Evolutionary conservation across 2,888 invertebrate genomes (phyloP), one percentile per base, ranked within the genome.

Genomic region (Pycnomerus fuliginosus): DNA sequence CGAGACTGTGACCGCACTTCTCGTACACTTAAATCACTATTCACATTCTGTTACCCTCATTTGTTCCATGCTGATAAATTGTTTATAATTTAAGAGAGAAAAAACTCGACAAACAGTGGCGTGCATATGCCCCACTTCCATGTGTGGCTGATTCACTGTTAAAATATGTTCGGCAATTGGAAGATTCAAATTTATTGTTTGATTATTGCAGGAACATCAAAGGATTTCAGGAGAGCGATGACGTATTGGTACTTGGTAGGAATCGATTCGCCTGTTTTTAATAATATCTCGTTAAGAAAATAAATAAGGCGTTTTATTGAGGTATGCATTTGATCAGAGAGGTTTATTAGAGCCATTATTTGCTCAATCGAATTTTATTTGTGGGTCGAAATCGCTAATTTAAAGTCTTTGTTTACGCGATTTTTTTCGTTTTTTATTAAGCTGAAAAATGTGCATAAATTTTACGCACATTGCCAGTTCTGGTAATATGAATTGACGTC

Each of bases 301-400:
- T 34, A 41, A 41, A 41, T 31, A 8, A 4, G 13, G 16, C 10
- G 33, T 41, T 41, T 41, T 41, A 41, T 41, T 41, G 10, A 33
- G 17, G 25, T 13, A 12, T 8, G 20, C 41, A 41, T 33, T 41
- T 41, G 34, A 33, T 41, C 41, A 41, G 12, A n/a, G n/a, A 28
- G 41, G 34, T 41, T 41, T 41, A 41, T 41, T 41, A 41, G 34
- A 27, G 28, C 27, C 31, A 40, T 40, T 40, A 27, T 40, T 40
- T 40, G 31, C 31, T 31, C 40, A 32, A 39, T 39, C 24, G 17
- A 4, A 17, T 12, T 32, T 39, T 25, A 39, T 39, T 39, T 39
- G 39, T 32, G 39, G n/a, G n/a, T n/a, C n/a, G n/a, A n/a, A n/a
- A n/a, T n/a, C n/a, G n/a, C n/a, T n/a, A n/a, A n/a, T n/a, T n/a